A percentile compares a stretch with the other conserved stretches of the same genome.
These are phyloP conservation scores for Agelas oroides DNA, from an alignment of 37 sponge, comb jelly and placozoan species.

Conservation along the genomic window DNA sequence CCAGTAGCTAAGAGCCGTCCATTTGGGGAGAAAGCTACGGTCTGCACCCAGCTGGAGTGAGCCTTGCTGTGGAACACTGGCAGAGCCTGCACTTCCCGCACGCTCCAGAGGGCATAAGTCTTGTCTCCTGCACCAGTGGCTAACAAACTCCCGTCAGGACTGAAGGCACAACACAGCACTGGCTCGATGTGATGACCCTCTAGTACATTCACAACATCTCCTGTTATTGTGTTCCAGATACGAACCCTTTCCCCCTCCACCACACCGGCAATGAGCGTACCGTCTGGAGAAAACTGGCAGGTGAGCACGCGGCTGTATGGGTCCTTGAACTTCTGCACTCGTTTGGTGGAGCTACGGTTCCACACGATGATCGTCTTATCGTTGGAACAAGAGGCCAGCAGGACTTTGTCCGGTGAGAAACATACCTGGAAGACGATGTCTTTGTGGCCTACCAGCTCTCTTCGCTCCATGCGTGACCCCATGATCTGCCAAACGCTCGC, in stretches of 20 bases:
- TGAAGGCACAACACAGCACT: conserved; percentile 72
- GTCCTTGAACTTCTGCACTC: conserved; percentile 67
- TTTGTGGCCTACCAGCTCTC: conserved; percentile 65
- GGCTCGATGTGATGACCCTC: conserved; percentile 62
- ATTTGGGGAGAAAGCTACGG: conserved; percentile 59
- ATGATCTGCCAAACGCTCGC: conserved; percentile 60
- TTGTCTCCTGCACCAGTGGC: conserved; percentile 82
- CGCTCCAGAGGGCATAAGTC: conserved; percentile 72
- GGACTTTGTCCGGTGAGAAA: conserved; percentile 80
- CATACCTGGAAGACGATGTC: conserved; percentile 68
- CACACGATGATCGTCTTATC: conserved; percentile 77
- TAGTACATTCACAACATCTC: conserved; percentile 62
- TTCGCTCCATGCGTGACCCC: conserved; percentile 34
- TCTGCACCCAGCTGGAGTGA: conserved; percentile 73
- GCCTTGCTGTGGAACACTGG: conserved; percentile 66
- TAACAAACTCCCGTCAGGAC: conserved; percentile 62
- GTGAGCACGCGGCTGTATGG: conserved; percentile 51
- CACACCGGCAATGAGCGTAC: conserved; percentile 75
- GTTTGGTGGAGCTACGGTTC: conserved; percentile 77
- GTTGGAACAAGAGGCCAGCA: conserved; percentile 74
- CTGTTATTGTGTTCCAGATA: conserved; percentile 65
- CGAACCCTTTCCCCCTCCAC: conserved; percentile 78
- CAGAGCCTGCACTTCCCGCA: not conserved
- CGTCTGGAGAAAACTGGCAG: conserved; percentile 84
- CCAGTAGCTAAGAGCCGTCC: conserved; percentile 76